Evolutionary conservation across 2,888 invertebrate genomes (phyloP).

Genomic region (Napeogenes inachia): DNA sequence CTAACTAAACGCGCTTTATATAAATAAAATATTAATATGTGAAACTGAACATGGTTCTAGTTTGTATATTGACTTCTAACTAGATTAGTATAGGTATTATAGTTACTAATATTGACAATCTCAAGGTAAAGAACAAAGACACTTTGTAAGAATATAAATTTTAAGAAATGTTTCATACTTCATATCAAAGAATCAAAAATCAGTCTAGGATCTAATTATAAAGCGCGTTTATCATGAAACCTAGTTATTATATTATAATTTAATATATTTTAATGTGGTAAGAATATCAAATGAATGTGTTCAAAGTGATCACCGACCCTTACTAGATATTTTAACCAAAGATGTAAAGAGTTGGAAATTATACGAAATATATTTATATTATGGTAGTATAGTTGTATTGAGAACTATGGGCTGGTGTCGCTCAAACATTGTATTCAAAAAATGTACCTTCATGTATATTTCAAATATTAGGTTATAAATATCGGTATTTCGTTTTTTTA

Average conservation of each 20-base stretch:
- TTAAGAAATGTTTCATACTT: no score
- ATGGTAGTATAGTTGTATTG: conserved; percentile 28
- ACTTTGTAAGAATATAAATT: no score
- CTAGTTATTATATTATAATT: not conserved
- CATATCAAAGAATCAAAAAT: no score
- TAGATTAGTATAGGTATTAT: no score
- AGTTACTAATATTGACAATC: no score
- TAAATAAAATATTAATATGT: conserved; percentile 22
- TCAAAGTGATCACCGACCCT: conserved; percentile 62
- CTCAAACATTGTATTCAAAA: not conserved
- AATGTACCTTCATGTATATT: not conserved
- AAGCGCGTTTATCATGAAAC: conserved; percentile 8
- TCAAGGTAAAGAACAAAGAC: no score
- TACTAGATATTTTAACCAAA: conserved; percentile 73
- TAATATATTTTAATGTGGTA: conserved; percentile 9
- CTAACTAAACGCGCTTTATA: conserved; percentile 24
- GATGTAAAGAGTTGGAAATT: conserved; percentile 71
- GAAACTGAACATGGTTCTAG: conserved; percentile 3
- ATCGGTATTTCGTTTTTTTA: not conserved
- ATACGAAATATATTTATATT: conserved; percentile 42
- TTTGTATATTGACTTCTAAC: no score
- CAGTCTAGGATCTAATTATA: not conserved
- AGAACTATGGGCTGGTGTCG: not conserved
- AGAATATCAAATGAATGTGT: conserved; percentile 39
- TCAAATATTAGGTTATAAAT: not conserved